These are phyloP conservation scores for Gila robusta DNA, from an alignment of 2,797 vertebrate species.

Conservation along the genomic window DNA sequence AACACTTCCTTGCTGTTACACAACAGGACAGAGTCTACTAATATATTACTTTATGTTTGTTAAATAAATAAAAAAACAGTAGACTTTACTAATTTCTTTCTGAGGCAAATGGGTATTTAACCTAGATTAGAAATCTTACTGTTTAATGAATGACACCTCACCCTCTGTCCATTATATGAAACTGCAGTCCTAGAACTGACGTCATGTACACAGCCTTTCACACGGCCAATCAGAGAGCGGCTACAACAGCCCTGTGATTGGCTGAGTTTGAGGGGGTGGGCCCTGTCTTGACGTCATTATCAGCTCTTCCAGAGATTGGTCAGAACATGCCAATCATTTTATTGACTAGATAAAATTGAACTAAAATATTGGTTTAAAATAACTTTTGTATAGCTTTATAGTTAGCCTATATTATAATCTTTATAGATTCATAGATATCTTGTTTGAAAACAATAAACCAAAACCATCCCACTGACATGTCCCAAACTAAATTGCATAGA, in stretches of 20 bases:
- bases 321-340: not conserved
- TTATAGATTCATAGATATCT: not conserved
- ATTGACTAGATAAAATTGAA: not conserved
- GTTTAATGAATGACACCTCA: not conserved
- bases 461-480: not conserved
- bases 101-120: not conserved
- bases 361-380: not conserved
- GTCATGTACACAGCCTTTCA: not conserved
- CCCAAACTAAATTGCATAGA: not conserved
- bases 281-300: not conserved
- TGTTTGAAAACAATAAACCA: not conserved
- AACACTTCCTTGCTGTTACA: not conserved
- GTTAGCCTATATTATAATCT: not conserved
- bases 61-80: not conserved
- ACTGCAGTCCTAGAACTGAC: not conserved
- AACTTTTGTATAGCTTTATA: not conserved
- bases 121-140: not conserved
- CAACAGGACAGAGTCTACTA: not conserved
- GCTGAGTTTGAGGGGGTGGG: not conserved
- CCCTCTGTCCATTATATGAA: not conserved
- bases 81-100: not conserved
- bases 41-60: not conserved
- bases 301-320: not conserved
- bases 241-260: slow-evolving; percentile 8
- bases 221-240: slow-evolving; percentile 5